Evolutionary conservation across 2,797 vertebrate genomes (phyloP).

Genomic region (Perodicticus potto): DNA sequence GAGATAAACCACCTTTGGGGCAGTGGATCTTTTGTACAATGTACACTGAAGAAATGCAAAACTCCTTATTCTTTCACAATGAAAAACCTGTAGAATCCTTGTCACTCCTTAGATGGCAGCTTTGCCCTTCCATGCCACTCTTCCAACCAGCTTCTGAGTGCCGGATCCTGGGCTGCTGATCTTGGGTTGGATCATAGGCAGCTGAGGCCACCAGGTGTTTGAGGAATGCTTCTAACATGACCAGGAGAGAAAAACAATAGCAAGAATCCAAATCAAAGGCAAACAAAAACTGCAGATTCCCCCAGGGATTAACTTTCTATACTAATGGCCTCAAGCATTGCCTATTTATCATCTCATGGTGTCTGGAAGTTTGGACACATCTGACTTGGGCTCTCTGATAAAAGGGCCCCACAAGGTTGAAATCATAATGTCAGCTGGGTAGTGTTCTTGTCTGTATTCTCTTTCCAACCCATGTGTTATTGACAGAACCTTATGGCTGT

Average conservation of each 20-base stretch:
- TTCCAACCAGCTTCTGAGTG: not conserved
- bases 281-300: not conserved
- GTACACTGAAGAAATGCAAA: not conserved
- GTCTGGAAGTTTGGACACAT: not conserved
- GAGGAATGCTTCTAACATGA: not conserved
- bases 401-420: not conserved
- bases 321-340: not conserved
- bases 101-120: not conserved
- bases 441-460: not conserved
- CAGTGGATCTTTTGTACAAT: not conserved
- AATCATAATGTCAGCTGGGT: not conserved
- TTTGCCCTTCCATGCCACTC: not conserved
- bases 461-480: not conserved
- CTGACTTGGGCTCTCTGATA: not conserved
- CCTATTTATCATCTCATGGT: not conserved
- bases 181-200: not conserved
- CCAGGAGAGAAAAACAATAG: not conserved
- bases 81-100: not conserved
- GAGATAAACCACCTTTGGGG: not conserved
- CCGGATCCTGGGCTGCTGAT: not conserved
- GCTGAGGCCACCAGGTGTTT: not conserved
- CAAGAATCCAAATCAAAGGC: constrained; percentile 16
- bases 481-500: not conserved
- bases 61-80: not conserved
- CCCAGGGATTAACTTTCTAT: not conserved